These are phyloP conservation scores for Ariolimax columbianus DNA, from an alignment of 2,888 invertebrate species.

Conservation along the genomic window DNA sequence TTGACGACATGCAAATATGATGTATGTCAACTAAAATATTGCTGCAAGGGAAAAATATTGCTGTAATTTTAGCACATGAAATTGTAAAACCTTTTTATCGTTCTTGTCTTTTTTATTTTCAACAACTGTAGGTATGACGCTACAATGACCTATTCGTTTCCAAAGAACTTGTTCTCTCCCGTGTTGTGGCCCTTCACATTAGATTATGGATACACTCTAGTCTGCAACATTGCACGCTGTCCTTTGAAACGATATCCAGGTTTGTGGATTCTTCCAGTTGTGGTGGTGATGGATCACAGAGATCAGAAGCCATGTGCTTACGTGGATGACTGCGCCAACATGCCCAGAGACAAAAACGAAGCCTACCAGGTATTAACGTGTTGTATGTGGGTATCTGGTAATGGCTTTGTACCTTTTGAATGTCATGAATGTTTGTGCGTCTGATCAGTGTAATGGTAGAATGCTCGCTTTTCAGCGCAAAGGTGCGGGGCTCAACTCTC, in stretches of 20 bases:
- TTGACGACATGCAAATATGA: no score
- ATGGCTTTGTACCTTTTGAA: no score
- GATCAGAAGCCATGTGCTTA: conserved; percentile 72
- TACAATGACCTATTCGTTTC: conserved; percentile 84
- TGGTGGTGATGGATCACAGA: conserved; percentile 69
- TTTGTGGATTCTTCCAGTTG: conserved; percentile 85
- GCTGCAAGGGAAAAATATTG: no score
- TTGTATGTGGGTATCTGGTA: no score
- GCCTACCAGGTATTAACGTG: conserved; percentile 61
- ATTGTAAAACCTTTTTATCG: background rate
- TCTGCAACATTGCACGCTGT: conserved; percentile 73
- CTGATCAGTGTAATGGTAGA: no score
- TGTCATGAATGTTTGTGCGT: no score
- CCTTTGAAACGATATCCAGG: conserved; percentile 79
- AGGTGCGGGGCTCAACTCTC: no score
- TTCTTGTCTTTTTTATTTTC: background rate
- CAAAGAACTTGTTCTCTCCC: conserved; percentile 90
- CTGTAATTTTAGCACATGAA: no score
- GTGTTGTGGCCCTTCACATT: conserved; percentile 94
- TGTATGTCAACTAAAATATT: no score
- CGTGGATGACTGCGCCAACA: conserved; percentile 73
- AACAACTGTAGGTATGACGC: conserved; percentile 65
- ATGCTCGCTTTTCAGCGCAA: no score
- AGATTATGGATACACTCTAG: conserved; percentile 82
- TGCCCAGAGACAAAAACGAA: conserved; percentile 68